Conservation (phyloP, 2,113 vertebrate genomes). For the Calidris pugnax region DNA sequence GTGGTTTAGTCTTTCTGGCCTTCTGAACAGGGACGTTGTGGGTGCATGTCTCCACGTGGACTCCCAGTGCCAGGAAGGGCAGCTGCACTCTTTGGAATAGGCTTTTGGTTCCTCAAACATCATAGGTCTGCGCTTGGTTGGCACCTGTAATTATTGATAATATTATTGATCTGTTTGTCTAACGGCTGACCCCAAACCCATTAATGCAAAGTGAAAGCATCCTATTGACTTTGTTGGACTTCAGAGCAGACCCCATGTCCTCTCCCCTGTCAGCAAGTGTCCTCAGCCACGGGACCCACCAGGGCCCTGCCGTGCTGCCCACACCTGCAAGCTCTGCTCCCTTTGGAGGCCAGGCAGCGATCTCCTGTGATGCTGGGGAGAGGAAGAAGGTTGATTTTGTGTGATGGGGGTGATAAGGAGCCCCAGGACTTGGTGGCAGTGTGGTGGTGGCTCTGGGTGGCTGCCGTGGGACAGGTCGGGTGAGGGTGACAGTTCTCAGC, state of each 20-base stretch:
- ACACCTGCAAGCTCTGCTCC: not conserved
- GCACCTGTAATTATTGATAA: not conserved
- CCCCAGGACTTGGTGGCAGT: not conserved
- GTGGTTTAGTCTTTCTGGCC: not conserved
- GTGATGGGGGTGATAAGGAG: constrained; percentile 16
- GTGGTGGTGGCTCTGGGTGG: not conserved
- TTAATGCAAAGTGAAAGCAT: not conserved
- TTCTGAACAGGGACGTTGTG: not conserved
- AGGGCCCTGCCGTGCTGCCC: rapidly evolving
- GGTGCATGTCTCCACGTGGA: not conserved
- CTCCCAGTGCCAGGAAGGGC: not conserved
- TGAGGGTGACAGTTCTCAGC: not conserved
- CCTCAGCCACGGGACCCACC: not conserved
- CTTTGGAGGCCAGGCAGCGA: not conserved
- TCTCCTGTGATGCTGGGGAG: constrained; percentile 24
- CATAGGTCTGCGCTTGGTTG: rapidly evolving
- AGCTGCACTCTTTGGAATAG: not conserved
- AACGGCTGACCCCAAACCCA: not conserved
- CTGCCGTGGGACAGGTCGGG: not conserved
- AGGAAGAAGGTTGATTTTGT: constrained; percentile 31
- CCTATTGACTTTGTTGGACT: not conserved
- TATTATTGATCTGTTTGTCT: not conserved
- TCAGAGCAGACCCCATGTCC: not conserved
- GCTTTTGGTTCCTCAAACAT: not conserved
- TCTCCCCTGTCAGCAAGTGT: not conserved